Evolutionary conservation across 2,888 invertebrate species (phyloP), one percentile per base, ranked within the genome.

Genomic region (Tetragnatha montana): DNA sequence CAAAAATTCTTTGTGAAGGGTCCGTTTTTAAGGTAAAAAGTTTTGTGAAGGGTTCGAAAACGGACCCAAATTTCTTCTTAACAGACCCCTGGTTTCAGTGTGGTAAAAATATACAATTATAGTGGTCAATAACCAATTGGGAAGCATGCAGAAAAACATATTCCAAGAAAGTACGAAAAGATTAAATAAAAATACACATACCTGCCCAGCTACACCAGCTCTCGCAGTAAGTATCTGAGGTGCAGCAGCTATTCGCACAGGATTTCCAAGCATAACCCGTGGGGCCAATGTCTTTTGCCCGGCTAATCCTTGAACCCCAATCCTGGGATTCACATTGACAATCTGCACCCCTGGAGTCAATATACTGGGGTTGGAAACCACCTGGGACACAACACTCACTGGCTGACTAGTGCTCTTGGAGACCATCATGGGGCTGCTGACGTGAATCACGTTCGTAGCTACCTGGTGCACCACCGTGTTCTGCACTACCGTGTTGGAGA

Each of bases 211-310:
- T 12, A 90, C 88, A 68, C 91, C 91, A 10, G 86, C 76, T 51
- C 91, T 81, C 21, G 90, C 87, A 51, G 88, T 88, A 92, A 97
- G 96, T 94, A 97, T 97, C 92, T 96, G 96, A 91, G 96, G 95
- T 92, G 96, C 96, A 91, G 96, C 95, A 92, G 96, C 96, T 69
- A 92, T 91, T 19, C 92, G 87, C 17, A 92, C 91, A 22, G 91
- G 92, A 87, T 91, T 91, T 50, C 97, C 96, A 92, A 97, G 96
- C 92, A 98, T 97, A 0, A 91, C 88, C 93, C 97, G 95, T 82
- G 96, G 96, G 90, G 96, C 95, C 91, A 97, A 96, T 88, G 96
- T 95, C 94, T 97, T 97, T 93, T 96, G 96, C n/a, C 89, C 87
- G 10, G 90, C 47, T n/a, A 90, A 21, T 14, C 81, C 82, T 47